Evolutionary conservation across 2,113 vertebrate genomes (phyloP).

Genomic region (Panurus biarmicus): DNA sequence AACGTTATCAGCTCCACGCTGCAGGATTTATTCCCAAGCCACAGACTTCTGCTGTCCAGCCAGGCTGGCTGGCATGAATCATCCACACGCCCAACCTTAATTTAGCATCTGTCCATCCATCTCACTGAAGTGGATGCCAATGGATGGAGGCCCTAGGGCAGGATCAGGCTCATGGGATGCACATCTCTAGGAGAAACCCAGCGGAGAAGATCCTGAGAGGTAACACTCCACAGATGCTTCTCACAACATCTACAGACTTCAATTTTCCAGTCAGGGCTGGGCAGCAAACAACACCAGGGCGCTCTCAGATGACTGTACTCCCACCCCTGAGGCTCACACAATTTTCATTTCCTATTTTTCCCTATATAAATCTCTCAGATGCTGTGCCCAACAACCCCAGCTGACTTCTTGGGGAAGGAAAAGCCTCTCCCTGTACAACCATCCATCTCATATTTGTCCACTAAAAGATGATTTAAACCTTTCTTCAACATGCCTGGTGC

Average conservation of each 20-base stretch:
- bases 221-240: not conserved
- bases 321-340: not conserved
- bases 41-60: not conserved
- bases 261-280: rapidly evolving
- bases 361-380: not conserved
- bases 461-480: not conserved
- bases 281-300: not conserved
- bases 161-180: rapidly evolving
- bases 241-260: not conserved
- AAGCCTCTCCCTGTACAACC: not conserved
- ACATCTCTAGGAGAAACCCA: not conserved
- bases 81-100: not conserved
- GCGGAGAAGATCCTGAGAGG: not conserved
- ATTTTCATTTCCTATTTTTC: not conserved
- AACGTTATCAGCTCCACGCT: rapidly evolving
- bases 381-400: rapidly evolving
- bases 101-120: not conserved
- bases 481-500: not conserved
- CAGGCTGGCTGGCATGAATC: not conserved
- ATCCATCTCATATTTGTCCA: not conserved
- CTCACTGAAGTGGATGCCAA: rapidly evolving
- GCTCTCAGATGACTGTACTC: not conserved
- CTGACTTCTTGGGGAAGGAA: not conserved
- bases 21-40: conserved; percentile 1
- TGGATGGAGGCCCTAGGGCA: rapidly evolving